These are phyloP conservation scores for Micromussa lordhowensis DNA, from an alignment of 92 coral and sea anemone genomes.

Conservation along the genomic window DNA sequence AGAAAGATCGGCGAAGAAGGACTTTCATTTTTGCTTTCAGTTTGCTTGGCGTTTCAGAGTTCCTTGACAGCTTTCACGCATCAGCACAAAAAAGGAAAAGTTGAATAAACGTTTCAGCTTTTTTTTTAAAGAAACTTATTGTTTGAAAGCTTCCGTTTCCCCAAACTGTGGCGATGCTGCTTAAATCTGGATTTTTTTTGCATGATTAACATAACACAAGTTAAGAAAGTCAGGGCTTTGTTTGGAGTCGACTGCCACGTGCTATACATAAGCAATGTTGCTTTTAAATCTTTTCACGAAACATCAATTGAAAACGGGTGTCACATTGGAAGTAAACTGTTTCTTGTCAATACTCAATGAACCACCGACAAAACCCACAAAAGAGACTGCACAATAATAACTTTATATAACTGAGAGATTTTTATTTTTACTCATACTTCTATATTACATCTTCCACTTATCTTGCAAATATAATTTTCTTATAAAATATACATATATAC, in stretches of 20 bases:
- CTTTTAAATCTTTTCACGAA: neutral
- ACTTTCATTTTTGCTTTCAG: neutral
- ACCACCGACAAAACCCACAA: constrained; percentile 11
- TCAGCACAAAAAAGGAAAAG: neutral
- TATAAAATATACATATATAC: constrained; percentile 48
- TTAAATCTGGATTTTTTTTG: constrained; percentile 11
- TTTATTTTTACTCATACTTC: constrained; percentile 7
- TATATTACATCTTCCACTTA: neutral
- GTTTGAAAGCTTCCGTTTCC: constrained; percentile 10
- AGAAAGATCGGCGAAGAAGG: neutral
- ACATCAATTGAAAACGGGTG: constrained; percentile 30
- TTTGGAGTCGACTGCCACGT: constrained; percentile 20
- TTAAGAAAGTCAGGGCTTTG: constrained; percentile 1
- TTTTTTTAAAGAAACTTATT: neutral
- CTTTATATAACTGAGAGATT: constrained; percentile 1
- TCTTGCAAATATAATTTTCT: constrained; percentile 48
- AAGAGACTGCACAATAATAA: neutral
- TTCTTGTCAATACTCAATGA: neutral
- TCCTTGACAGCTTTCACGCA: neutral
- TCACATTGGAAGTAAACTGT: neutral
- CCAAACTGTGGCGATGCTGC: neutral
- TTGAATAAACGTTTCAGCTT: neutral
- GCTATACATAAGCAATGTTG: constrained; percentile 28
- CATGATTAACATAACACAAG: constrained; percentile 46
- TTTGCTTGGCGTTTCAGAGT: neutral